Percentiles rank a stretch among this genome's conserved stretches.
These are phyloP conservation scores for Monopterus albus DNA, from an alignment of 2,113 vertebrate genomes.

Conservation along the genomic window DNA sequence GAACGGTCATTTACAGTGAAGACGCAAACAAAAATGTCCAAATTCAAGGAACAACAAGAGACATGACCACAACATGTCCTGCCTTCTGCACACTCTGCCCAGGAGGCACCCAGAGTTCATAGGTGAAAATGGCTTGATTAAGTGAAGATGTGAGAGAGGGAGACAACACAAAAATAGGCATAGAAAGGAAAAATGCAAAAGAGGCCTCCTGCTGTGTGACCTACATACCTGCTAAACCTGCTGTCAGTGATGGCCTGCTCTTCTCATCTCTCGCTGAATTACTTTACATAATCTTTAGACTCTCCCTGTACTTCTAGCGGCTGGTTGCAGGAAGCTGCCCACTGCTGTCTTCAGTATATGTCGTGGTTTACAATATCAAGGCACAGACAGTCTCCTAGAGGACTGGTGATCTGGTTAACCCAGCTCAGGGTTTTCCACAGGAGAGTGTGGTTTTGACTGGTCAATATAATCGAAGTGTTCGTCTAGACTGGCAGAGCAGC, in stretches of 20 bases:
- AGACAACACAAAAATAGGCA: conserved; percentile 77
- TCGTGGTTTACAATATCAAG: conserved; percentile 55
- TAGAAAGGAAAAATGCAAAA: conserved; percentile 65
- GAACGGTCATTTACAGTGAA: no score
- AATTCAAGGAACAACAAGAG: no score
- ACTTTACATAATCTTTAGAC: conserved; percentile 83
- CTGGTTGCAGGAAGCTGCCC: conserved; percentile 44
- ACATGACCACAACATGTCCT: no score
- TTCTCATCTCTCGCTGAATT: conserved; percentile 76
- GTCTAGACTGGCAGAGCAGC: conserved; percentile 49
- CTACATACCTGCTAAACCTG: conserved; percentile 80
- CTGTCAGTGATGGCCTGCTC: conserved; percentile 77
- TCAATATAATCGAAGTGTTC: conserved; percentile 59
- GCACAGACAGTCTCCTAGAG: conserved; percentile 23
- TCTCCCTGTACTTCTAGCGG: conserved; percentile 47
- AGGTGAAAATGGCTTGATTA: conserved; percentile 69
- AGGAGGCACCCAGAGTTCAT: no score
- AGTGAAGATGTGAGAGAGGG: conserved; percentile 53
- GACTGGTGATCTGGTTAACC: conserved; percentile 22
- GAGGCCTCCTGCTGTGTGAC: conserved; percentile 78
- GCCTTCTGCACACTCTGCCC: no score
- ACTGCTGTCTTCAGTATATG: conserved; percentile 51
- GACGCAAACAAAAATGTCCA: no score
- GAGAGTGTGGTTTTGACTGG: conserved; percentile 51
- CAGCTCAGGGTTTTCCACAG: conserved; percentile 51